These are phyloP conservation scores for Platyrinchus mystaceus DNA, from an alignment of 2,797 vertebrate genomes.

Conservation along the genomic window DNA sequence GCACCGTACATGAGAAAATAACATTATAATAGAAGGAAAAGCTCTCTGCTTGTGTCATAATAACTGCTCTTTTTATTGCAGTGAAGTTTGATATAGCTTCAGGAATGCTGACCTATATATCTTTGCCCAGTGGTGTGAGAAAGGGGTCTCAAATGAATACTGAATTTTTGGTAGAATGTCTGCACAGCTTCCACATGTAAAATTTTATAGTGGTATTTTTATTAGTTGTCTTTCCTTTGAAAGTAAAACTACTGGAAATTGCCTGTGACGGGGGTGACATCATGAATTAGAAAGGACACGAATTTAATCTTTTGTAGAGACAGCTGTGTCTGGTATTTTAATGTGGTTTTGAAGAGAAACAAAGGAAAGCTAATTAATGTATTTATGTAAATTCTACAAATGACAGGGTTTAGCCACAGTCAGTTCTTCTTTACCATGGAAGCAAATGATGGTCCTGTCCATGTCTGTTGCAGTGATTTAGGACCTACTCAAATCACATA, in stretches of 20 bases:
- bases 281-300: slow-evolving; percentile 57
- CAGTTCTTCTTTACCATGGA: slow-evolving; percentile 13
- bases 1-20: background rate
- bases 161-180: slow-evolving; percentile 8
- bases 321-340: slow-evolving; percentile 56
- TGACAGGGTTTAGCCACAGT: slow-evolving; percentile 28
- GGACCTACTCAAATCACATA: background rate
- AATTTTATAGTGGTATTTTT: slow-evolving; percentile 37
- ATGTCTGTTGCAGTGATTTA: background rate
- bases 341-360: slow-evolving; percentile 50
- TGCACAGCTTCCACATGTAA: background rate
- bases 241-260: slow-evolving; percentile 49
- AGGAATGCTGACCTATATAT: background rate
- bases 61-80: slow-evolving; percentile 13
- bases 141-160: background rate
- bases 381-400: slow-evolving; percentile 54
- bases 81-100: slow-evolving; percentile 41
- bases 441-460: background rate
- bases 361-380: slow-evolving; percentile 56
- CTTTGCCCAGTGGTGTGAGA: background rate
- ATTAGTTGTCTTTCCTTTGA: slow-evolving; percentile 47
- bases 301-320: slow-evolving; percentile 53
- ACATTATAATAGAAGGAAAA: background rate
- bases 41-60: background rate
- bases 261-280: slow-evolving; percentile 52